Base-by-base conservation (phyloP, 2,113 vertebrate genomes). In the Lampris megalopsis region DNA sequence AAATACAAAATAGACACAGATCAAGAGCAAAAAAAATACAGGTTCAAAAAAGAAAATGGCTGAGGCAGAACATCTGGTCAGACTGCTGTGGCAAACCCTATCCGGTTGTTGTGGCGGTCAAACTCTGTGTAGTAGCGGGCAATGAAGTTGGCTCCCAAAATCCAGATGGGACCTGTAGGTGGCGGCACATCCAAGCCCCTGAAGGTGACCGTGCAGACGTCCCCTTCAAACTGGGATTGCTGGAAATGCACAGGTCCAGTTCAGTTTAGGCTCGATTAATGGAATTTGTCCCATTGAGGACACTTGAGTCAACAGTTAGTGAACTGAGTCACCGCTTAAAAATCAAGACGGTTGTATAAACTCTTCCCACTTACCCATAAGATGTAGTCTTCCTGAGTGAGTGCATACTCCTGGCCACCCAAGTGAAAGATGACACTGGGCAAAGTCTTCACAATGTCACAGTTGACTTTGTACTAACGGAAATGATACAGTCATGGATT, bases 51-150 rank as follows among this genome's bases (percentile, higher is more conserved):
- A 9, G 11, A 61, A 56, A 3, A 35, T 35, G 2, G 3, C 42
- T 36, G 7, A 43, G 5, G 67, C 52, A 65, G 49, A 41, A 10
- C 9, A 35, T 80, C 5, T 42, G 52, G 41, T 98, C 92, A 98
- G 80, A 95, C 93, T 35, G 98, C 96, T 0, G 91, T 84, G 68
- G 97, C 97, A 53, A 99, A 99, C 54, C 98, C 98, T 47, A 99
- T 97, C 50, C 97, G 95, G 77, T 97, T 97, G 90, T 97, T 96
- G 49, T 72, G 92, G 1, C 97, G 95, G 83, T 99, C 98, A 38
- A 99, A 99, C 82, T 97, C 95, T 1, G 96, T 97, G 91, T 99
- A 99, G 92, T 97, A 99, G 77, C 96, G 95, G 2, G 96, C 94
- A 10, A 99, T 99, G 90, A 99, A 99, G 82, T 92, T 97, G 87